Evolutionary conservation across 2,113 vertebrate species (phyloP).

Genomic region (Gorilla gorilla): DNA sequence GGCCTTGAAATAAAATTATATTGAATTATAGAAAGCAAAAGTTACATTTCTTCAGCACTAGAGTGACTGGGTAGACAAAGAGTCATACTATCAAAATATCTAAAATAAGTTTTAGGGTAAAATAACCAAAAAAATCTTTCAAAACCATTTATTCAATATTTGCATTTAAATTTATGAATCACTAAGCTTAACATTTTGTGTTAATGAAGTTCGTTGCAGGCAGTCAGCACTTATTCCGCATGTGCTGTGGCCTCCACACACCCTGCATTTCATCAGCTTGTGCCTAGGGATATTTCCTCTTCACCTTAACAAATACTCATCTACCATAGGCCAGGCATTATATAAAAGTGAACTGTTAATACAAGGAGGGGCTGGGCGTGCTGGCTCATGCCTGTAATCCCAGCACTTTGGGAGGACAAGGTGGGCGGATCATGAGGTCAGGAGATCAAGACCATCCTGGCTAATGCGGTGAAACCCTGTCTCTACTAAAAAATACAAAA

Average conservation of each 20-base stretch:
- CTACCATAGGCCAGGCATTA: not conserved
- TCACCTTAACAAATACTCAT: not conserved
- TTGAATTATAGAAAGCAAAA: not conserved
- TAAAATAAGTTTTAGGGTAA: not conserved
- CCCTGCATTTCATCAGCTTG: not conserved
- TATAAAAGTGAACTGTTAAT: not conserved
- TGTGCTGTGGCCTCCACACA: fast-evolving
- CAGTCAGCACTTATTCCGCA: not conserved
- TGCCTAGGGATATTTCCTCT: not conserved
- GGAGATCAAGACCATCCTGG: too few species aligned
- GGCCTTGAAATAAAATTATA: not conserved
- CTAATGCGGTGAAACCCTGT: too few species aligned
- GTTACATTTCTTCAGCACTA: not conserved
- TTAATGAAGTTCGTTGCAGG: not conserved
- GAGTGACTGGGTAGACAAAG: not conserved
- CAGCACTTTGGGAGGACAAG: too few species aligned
- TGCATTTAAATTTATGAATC: not conserved
- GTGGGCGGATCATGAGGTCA: too few species aligned
- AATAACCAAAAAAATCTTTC: not conserved
- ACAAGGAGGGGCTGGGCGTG: not conserved
- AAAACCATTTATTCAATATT: not conserved
- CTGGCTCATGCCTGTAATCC: too few species aligned
- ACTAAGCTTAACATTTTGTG: not conserved
- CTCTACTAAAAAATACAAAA: too few species aligned
- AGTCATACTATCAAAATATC: not conserved